Evolutionary conservation across 2,797 vertebrate genomes (phyloP).

Genomic region (Lacerta agilis): DNA sequence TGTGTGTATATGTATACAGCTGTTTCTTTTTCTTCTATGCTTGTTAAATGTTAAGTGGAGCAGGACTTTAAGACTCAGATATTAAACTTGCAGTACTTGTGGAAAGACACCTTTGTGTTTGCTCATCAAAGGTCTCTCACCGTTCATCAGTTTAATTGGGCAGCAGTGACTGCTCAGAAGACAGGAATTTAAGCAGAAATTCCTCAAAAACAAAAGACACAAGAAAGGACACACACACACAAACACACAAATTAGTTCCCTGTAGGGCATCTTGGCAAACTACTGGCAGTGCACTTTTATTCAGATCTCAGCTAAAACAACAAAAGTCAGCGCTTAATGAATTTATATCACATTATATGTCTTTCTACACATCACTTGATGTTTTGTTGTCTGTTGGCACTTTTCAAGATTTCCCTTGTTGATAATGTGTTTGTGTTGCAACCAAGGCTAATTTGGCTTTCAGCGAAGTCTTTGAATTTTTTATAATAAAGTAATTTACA

Average conservation of each 20-base stretch:
- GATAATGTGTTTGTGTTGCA: slow-evolving; percentile 72
- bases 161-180: slow-evolving; percentile 42
- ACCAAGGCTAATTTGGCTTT: slow-evolving; percentile 74
- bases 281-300: slow-evolving; percentile 59
- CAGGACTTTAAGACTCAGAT: neutral
- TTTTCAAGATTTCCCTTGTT: slow-evolving; percentile 75
- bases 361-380: slow-evolving; percentile 66
- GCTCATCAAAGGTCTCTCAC: slow-evolving; percentile 19
- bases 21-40: slow-evolving; percentile 36
- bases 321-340: slow-evolving; percentile 69
- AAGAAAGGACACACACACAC: slow-evolving; percentile 5
- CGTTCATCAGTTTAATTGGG: slow-evolving; percentile 35
- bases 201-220: neutral
- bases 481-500: slow-evolving; percentile 82
- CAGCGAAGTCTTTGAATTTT: slow-evolving; percentile 78
- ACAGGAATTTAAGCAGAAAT: neutral
- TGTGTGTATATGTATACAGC: neutral
- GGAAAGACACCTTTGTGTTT: slow-evolving; percentile 31
- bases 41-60: neutral
- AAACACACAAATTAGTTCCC: slow-evolving; percentile 25
- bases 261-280: slow-evolving; percentile 31
- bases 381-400: slow-evolving; percentile 64
- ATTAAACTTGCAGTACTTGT: neutral
- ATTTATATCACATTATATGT: slow-evolving; percentile 71
- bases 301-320: slow-evolving; percentile 66